Conservation (phyloP, 2,113 vertebrate genomes). For the Nothoprocta pentlandii region DNA sequence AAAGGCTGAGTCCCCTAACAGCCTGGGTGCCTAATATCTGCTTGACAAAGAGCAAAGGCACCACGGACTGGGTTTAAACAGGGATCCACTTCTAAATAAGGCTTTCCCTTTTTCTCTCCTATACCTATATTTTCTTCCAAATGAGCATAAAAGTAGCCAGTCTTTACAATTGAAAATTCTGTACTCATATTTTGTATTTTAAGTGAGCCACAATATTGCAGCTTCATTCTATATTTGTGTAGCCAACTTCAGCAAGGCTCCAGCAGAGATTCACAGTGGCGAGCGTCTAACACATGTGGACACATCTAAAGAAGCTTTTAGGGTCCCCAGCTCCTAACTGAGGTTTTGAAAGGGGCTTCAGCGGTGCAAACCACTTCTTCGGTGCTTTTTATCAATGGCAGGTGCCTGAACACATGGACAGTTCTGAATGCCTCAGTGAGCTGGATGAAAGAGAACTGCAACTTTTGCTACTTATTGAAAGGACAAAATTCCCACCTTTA, state of each 20-base stretch:
- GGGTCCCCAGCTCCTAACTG: conserved; percentile 34
- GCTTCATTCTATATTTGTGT: not conserved
- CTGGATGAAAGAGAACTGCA: not conserved
- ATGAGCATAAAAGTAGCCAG: not conserved
- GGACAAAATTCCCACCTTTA: not conserved
- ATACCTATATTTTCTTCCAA: not conserved
- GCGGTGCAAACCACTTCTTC: not conserved
- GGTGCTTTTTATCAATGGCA: not conserved
- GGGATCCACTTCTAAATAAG: not conserved
- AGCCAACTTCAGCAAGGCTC: not conserved
- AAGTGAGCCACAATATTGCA: not conserved
- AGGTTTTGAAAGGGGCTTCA: conserved; percentile 22
- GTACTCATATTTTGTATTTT: not conserved
- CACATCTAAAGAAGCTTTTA: conserved; percentile 6
- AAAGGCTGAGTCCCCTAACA: not conserved
- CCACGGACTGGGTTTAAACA: not conserved
- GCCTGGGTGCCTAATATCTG: not conserved
- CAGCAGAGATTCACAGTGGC: not conserved
- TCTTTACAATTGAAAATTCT: not conserved
- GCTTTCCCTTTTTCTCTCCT: not conserved
- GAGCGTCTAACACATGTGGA: not conserved
- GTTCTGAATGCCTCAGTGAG: not conserved
- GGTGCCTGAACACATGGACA: not conserved
- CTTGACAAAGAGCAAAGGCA: not conserved
- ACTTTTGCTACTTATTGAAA: not conserved